A percentile compares a stretch with the other conserved stretches of the same genome.
Evolutionary conservation across 64 coral and sea anemone genomes (phyloP).

Genomic region (Pocillopora verrucosa): DNA sequence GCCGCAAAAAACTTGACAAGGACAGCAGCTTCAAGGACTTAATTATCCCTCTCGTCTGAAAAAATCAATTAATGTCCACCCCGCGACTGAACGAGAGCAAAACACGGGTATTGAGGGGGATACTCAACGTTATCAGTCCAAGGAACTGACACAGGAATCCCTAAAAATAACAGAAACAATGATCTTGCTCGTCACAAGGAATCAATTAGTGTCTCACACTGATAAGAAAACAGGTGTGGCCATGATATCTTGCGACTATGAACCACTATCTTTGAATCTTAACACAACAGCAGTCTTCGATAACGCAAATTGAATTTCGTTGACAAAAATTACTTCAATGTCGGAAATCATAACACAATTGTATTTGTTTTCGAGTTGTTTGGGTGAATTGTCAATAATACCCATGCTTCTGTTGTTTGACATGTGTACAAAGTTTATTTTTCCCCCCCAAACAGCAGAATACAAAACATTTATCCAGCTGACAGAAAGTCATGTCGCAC

Average conservation of each 20-base stretch:
- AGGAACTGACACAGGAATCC: slow-evolving; percentile 16
- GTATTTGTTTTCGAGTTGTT: slow-evolving; percentile 9
- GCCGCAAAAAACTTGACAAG: not conserved
- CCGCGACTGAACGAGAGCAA: not conserved
- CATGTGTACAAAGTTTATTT: not conserved
- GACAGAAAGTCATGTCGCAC: no score
- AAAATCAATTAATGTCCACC: slow-evolving; percentile 46
- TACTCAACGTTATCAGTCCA: not conserved
- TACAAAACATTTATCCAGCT: no score
- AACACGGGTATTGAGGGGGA: not conserved
- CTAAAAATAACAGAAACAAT: slow-evolving; percentile 23
- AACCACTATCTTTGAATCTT: not conserved
- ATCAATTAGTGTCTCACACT: slow-evolving; percentile 33
- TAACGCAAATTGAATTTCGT: slow-evolving; percentile 43
- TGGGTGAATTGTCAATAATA: not conserved
- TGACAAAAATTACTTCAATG: not conserved
- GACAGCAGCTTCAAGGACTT: not conserved
- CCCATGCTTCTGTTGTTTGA: not conserved
- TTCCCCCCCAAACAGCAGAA: not conserved
- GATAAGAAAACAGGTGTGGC: slow-evolving; percentile 25
- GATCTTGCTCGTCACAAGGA: slow-evolving; percentile 7
- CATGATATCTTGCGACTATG: not conserved
- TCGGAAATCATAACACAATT: not conserved
- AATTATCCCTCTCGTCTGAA: slow-evolving; percentile 17
- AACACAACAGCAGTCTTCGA: slow-evolving; percentile 14